A percentile compares a stretch with the other conserved stretches of the same genome.
Evolutionary conservation across 2,888 invertebrate species (phyloP).

Genomic region (Torymus aiolomorphi): DNA sequence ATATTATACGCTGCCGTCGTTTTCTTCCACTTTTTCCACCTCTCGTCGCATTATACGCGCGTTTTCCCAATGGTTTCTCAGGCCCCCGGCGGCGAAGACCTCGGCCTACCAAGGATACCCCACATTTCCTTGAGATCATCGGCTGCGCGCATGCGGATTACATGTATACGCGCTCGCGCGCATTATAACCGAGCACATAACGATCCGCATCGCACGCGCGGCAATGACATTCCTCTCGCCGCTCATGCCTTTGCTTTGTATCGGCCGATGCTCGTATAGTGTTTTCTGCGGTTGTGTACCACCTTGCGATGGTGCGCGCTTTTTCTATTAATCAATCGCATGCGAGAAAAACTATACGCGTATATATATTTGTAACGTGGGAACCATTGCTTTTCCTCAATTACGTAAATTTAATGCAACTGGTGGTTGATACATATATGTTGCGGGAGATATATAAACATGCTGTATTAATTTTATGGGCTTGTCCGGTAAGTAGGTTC

Average conservation of each 20-base stretch:
- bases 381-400: conserved; percentile 17
- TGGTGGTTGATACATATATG: background rate
- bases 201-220: background rate
- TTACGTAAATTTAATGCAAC: conserved; percentile 6
- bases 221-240: conserved; percentile 52
- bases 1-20: too few species aligned
- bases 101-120: conserved; percentile 51
- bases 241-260: conserved; percentile 22
- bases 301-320: background rate
- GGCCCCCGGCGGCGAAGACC: background rate
- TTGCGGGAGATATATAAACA: too few species aligned
- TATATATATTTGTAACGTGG: background rate
- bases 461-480: background rate
- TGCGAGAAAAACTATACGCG: background rate
- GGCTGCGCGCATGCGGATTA: conserved; percentile 1
- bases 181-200: background rate
- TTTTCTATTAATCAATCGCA: too few species aligned
- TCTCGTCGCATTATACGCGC: background rate
- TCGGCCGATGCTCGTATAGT: too few species aligned
- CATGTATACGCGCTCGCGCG: background rate
- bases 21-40: too few species aligned
- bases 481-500: background rate
- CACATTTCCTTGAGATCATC: conserved; percentile 53
- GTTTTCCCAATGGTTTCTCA: conserved; percentile 6
- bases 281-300: too few species aligned